Conservation (phyloP, 2,113 vertebrate species). For the Diglossa brunneiventris region DNA sequence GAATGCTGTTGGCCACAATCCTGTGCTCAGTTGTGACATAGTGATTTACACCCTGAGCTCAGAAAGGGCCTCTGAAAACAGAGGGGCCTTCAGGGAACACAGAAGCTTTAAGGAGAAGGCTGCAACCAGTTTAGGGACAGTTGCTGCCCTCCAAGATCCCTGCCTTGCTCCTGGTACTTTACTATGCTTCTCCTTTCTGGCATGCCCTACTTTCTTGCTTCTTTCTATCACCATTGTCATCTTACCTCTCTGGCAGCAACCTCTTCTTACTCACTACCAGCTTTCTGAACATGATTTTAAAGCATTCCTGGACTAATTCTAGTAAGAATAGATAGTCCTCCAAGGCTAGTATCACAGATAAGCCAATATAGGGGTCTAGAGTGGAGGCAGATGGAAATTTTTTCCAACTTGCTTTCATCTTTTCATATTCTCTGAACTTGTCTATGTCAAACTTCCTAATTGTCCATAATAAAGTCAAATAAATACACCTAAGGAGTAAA, state of each 20-base stretch:
- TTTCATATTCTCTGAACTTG: not conserved
- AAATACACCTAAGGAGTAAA: not conserved
- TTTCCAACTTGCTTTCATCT: not conserved
- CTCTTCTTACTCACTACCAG: not conserved
- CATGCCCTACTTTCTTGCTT: not conserved
- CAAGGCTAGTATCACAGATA: not conserved
- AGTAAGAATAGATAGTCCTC: not conserved
- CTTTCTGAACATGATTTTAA: not conserved
- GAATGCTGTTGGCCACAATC: not conserved
- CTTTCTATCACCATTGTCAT: not conserved
- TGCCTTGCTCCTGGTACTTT: not conserved
- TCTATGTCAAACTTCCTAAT: not conserved
- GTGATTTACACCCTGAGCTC: not conserved
- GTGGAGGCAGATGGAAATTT: not conserved
- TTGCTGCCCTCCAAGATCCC: not conserved
- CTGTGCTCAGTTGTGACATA: not conserved
- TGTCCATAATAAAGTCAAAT: not conserved
- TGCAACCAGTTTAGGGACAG: not conserved
- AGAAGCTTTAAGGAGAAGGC: not conserved
- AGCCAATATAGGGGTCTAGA: not conserved
- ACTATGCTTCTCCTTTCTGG: not conserved
- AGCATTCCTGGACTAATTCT: not conserved
- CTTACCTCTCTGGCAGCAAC: not conserved
- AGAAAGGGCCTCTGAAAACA: not conserved
- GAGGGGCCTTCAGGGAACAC: not conserved